These are phyloP conservation scores for Holothuria glaberrima DNA, from an alignment of 35 echinoderm and acorn worm genomes.

Conservation along the genomic window DNA sequence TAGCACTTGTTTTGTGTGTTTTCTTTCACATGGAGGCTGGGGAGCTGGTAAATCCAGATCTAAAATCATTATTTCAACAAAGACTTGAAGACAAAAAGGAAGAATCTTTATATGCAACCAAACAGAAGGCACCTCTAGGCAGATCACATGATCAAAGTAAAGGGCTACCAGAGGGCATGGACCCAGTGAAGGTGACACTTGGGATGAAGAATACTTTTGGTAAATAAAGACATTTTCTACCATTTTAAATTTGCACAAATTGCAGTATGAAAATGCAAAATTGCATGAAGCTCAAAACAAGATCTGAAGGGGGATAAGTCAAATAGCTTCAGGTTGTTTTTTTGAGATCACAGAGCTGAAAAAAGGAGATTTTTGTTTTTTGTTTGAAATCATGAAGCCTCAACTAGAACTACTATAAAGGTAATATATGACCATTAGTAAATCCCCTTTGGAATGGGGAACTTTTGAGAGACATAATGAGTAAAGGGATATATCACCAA, in stretches of 20 bases:
- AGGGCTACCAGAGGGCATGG: constrained; percentile 79
- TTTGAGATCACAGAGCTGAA: too few relatives aligned
- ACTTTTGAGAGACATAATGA: too few relatives aligned
- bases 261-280: background rate
- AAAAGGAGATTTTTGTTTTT: too few relatives aligned
- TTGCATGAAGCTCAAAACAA: too few relatives aligned
- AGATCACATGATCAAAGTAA: constrained; percentile 85
- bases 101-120: constrained; percentile 85
- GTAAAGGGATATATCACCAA: too few relatives aligned
- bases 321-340: too few relatives aligned
- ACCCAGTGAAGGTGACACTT: constrained; percentile 62
- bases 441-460: too few relatives aligned
- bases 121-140: constrained; percentile 90
- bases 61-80: constrained; percentile 89
- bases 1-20: background rate
- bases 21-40: constrained; percentile 74
- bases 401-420: too few relatives aligned
- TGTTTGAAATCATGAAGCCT: too few relatives aligned
- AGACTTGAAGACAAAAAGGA: constrained; percentile 88
- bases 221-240: constrained; percentile 22
- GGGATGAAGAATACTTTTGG: constrained; percentile 97
- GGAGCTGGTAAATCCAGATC: constrained; percentile 79
- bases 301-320: too few relatives aligned
- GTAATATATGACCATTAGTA: too few relatives aligned
- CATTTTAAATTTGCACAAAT: background rate